Conservation (phyloP, 2,113 vertebrate species). For the Neolamprologus longior region DNA sequence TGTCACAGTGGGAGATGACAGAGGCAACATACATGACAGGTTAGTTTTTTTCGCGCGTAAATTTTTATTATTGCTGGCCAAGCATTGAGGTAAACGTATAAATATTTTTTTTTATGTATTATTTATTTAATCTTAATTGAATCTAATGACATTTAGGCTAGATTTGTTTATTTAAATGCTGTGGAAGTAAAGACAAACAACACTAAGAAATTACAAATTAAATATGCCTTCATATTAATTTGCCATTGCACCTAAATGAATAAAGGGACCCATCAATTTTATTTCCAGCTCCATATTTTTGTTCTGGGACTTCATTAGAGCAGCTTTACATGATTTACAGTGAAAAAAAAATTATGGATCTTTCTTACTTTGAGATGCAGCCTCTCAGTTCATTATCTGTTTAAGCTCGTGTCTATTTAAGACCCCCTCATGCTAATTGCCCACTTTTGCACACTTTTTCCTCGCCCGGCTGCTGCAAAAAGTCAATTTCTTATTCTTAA, state of each 20-base stretch:
- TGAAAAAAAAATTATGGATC: background rate
- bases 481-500: background rate
- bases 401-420: background rate
- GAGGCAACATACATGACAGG: slow-evolving; percentile 89
- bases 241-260: accelerated
- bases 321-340: background rate
- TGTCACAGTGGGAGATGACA: slow-evolving; percentile 86
- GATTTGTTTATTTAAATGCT: background rate
- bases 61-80: background rate
- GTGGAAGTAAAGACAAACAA: background rate
- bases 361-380: background rate
- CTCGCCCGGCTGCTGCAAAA: background rate
- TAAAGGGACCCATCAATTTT: background rate
- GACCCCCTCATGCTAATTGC: background rate
- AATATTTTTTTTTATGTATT: background rate
- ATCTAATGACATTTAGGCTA: background rate
- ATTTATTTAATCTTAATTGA: background rate
- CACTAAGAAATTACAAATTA: background rate
- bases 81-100: background rate
- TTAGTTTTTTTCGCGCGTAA: background rate
- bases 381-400: accelerated
- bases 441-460: too few species aligned
- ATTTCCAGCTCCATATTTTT: background rate
- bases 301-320: background rate
- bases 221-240: background rate